These are phyloP conservation scores for Tipula helvola DNA, from an alignment of 2,888 invertebrate species.

Conservation along the genomic window DNA sequence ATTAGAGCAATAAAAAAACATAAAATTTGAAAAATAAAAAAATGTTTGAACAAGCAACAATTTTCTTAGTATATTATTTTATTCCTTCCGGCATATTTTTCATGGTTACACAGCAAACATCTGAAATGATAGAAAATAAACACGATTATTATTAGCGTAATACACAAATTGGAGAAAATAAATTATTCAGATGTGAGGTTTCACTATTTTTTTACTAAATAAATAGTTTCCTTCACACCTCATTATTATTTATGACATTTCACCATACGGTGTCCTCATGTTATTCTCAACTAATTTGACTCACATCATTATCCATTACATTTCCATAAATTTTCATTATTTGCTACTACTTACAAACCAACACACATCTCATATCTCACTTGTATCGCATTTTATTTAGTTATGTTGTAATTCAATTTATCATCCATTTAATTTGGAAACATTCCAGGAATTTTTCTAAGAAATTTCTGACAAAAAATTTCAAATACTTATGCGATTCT, in stretches of 20 bases:
- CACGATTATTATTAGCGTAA: background rate
- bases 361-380: background rate
- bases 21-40: background rate
- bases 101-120: background rate
- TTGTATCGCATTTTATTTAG: background rate
- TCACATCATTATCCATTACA: background rate
- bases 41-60: background rate
- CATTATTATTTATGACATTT: background rate
- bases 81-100: background rate
- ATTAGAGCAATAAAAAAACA: background rate
- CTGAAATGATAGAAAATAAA: background rate
- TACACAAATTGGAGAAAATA: background rate
- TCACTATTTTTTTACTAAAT: background rate
- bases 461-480: background rate
- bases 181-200: background rate
- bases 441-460: background rate
- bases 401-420: background rate
- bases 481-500: background rate
- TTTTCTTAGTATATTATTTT: background rate
- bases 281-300: background rate
- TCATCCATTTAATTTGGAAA: background rate
- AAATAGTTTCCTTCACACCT: background rate
- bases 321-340: background rate
- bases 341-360: background rate
- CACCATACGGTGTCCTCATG: background rate